These are phyloP conservation scores for Creontiades dilutus DNA, from an alignment of 2,888 invertebrate species.

Conservation along the genomic window DNA sequence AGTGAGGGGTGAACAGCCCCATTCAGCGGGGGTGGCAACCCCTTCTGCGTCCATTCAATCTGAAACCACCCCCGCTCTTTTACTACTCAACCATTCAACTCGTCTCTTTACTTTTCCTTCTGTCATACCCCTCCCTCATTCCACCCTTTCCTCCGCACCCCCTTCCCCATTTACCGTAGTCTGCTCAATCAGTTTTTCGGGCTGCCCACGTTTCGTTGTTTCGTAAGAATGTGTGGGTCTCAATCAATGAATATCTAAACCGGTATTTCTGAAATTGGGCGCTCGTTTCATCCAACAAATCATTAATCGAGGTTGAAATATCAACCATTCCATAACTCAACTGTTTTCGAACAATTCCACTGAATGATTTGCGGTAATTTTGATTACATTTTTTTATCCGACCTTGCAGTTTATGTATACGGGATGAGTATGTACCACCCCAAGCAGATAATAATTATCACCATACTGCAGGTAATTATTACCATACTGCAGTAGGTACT, in stretches of 20 bases:
- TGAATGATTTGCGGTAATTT: too few relatives aligned
- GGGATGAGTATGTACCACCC: too few relatives aligned
- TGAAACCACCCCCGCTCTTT: constrained; percentile 40
- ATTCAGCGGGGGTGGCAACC: constrained; percentile 33
- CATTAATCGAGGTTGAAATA: too few relatives aligned
- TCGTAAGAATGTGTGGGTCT: not conserved
- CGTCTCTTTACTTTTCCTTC: constrained; percentile 43
- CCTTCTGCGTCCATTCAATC: constrained; percentile 41
- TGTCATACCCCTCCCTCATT: not conserved
- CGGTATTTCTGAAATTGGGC: too few relatives aligned
- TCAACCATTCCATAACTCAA: too few relatives aligned
- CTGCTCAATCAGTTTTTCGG: not conserved
- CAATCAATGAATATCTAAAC: not conserved
- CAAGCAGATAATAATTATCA: too few relatives aligned
- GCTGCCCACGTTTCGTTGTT: not conserved
- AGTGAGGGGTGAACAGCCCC: constrained; percentile 36
- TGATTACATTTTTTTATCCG: too few relatives aligned
- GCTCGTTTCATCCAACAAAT: too few relatives aligned
- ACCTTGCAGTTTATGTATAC: too few relatives aligned
- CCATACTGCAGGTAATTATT: too few relatives aligned
- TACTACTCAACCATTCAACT: constrained; percentile 50
- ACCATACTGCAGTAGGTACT: too few relatives aligned
- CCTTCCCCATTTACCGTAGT: not conserved
- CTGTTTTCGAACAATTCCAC: too few relatives aligned
- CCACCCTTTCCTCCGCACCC: not conserved